A percentile compares a stretch with the other conserved stretches of the same genome.
phyloP scores from a whole-genome alignment of 2,888 invertebrate species.

The Scaptomyza caliginosa region DNA sequence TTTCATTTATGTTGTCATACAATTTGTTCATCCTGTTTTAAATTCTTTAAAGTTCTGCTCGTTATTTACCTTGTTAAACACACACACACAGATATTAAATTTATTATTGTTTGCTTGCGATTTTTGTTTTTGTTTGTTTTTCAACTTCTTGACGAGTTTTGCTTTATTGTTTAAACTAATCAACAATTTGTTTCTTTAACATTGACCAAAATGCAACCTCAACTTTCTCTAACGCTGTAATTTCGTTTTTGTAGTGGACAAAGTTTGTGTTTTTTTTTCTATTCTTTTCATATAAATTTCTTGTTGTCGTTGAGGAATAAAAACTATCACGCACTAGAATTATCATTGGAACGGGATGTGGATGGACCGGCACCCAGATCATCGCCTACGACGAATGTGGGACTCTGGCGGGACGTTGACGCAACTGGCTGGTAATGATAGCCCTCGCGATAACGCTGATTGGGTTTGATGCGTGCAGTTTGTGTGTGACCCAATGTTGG shows the following conservation, averaged over 20 bases:
- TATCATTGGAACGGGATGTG: conserved; percentile 85
- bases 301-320: conserved; percentile 81
- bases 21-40: conserved; percentile 60
- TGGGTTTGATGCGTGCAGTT: conserved; percentile 83
- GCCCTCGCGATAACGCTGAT: conserved; percentile 84
- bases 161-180: conserved; percentile 67
- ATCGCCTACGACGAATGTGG: conserved; percentile 84
- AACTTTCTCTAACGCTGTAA: conserved; percentile 45
- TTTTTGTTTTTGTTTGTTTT: conserved; percentile 33
- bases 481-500: conserved; percentile 84
- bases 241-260: conserved; percentile 48
- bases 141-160: conserved; percentile 43
- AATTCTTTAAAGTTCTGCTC: conserved; percentile 69
- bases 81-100: conserved; percentile 77
- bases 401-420: conserved; percentile 86
- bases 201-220: conserved; percentile 76
- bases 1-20: conserved; percentile 33
- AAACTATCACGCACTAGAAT: conserved; percentile 85
- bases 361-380: conserved; percentile 84
- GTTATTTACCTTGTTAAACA: conserved; percentile 51
- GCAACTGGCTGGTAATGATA: conserved; percentile 85
- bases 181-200: conserved; percentile 72
- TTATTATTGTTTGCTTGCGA: conserved; percentile 77
- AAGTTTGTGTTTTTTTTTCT: conserved; percentile 48
- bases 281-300: conserved; percentile 57